Evolutionary conservation across 2,888 invertebrate genomes (phyloP).

Genomic region (Actias luna): DNA sequence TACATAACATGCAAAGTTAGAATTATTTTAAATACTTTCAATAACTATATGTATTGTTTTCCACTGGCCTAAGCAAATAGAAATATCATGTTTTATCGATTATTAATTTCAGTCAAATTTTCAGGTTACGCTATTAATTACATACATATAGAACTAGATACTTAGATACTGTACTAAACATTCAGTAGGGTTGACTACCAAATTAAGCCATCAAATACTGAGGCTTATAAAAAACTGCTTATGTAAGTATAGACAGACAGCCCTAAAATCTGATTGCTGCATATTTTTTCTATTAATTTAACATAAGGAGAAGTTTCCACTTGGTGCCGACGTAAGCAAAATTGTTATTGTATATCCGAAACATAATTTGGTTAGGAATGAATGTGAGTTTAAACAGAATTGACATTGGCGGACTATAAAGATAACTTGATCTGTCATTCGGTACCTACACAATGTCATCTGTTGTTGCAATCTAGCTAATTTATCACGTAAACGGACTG

Average conservation of each 20-base stretch:
- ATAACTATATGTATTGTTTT: too few species aligned
- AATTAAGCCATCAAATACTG: neutral
- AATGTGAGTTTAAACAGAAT: neutral
- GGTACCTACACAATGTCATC: conserved; percentile 23
- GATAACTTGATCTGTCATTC: neutral
- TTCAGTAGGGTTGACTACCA: neutral
- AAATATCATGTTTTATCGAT: neutral
- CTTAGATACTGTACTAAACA: too few species aligned
- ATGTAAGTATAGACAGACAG: neutral
- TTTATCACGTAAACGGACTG: conserved; percentile 30
- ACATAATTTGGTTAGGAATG: neutral
- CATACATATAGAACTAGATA: too few species aligned
- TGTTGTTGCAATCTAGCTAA: conserved; percentile 27
- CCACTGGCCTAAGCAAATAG: neutral
- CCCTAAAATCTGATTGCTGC: neutral
- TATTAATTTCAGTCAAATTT: too few species aligned
- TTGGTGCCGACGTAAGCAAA: neutral
- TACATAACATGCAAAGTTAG: too few species aligned
- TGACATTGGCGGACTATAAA: neutral
- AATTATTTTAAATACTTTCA: too few species aligned
- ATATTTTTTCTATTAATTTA: neutral
- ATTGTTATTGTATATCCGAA: neutral
- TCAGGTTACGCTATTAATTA: too few species aligned
- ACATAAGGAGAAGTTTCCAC: neutral
- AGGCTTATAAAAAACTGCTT: neutral